These are phyloP conservation scores for Crypturellus undulatus DNA, from an alignment of 2,113 vertebrate genomes.

Conservation along the genomic window DNA sequence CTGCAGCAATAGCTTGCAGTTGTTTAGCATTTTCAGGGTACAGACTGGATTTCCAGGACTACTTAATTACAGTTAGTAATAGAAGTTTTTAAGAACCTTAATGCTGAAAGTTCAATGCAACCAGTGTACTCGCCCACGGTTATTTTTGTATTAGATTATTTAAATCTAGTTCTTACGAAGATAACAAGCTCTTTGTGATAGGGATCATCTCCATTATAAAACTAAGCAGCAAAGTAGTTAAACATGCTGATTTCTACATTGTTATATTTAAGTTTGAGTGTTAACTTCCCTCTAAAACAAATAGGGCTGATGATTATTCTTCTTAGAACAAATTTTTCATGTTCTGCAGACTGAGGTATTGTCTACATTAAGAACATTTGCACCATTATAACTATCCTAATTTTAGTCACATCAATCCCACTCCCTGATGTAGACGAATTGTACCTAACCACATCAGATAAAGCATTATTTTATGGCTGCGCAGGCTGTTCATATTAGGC, in stretches of 20 bases:
- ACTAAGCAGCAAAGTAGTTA: conserved; percentile 48
- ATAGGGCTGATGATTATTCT: conserved; percentile 56
- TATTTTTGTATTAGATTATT: background rate
- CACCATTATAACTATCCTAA: conserved; percentile 48
- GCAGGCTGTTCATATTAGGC: conserved; percentile 12
- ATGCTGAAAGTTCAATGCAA: background rate
- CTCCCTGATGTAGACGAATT: conserved; percentile 35
- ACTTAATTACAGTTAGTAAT: background rate
- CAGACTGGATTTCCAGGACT: background rate
- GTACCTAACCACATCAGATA: conserved; percentile 28
- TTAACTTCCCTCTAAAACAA: conserved; percentile 45
- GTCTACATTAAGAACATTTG: conserved; percentile 59
- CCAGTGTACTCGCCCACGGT: background rate
- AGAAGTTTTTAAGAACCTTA: background rate
- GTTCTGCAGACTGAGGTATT: conserved; percentile 44
- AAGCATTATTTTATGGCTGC: conserved; percentile 16
- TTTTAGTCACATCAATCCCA: conserved; percentile 61
- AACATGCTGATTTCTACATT: conserved; percentile 36
- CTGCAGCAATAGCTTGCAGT: background rate
- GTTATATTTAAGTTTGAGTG: conserved; percentile 45
- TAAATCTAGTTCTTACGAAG: background rate
- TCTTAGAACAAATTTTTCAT: conserved; percentile 47
- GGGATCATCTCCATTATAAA: conserved; percentile 10
- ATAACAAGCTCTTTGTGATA: conserved; percentile 10
- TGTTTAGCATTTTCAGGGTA: background rate